Evolutionary conservation across 2,797 vertebrate genomes (phyloP).

Genomic region (Fistularia commersonii): DNA sequence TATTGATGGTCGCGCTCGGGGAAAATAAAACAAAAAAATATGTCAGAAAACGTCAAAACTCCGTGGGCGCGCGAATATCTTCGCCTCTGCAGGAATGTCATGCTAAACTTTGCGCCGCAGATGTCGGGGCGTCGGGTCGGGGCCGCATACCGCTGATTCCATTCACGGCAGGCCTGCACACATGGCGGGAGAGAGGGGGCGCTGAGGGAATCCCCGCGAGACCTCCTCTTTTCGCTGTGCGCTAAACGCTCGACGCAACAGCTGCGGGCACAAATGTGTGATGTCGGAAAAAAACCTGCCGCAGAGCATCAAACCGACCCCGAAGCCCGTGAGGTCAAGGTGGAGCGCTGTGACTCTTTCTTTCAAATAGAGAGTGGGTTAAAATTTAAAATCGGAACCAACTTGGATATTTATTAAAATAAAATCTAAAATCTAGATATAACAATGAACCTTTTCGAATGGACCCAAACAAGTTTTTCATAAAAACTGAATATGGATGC

Average conservation of each 20-base stretch:
- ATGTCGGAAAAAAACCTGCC: conserved; percentile 60
- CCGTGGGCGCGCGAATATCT: neutral
- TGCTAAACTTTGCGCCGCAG: conserved; percentile 44
- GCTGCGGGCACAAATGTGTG: conserved; percentile 71
- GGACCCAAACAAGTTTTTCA: no score
- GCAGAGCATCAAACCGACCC: conserved; percentile 59
- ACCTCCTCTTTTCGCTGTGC: conserved; percentile 40
- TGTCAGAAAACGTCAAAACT: no score
- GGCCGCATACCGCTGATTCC: conserved; percentile 66
- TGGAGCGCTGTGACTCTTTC: conserved; percentile 11
- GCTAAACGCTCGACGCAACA: conserved; percentile 60
- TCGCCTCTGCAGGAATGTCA: conserved; percentile 54
- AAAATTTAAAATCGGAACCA: no score
- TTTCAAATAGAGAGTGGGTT: no score
- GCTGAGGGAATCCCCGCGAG: conserved; percentile 48
- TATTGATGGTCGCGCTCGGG: no score
- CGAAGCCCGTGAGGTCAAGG: conserved; percentile 42
- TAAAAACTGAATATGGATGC: no score
- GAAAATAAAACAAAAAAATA: no score
- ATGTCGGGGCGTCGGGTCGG: conserved; percentile 51
- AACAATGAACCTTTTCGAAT: no score
- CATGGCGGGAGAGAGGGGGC: conserved; percentile 33
- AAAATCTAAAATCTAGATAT: no score
- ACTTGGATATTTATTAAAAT: no score
- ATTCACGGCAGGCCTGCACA: conserved; percentile 51